Evolutionary conservation across 2,888 invertebrate genomes (phyloP).

Genomic region (Norana najaformis): DNA sequence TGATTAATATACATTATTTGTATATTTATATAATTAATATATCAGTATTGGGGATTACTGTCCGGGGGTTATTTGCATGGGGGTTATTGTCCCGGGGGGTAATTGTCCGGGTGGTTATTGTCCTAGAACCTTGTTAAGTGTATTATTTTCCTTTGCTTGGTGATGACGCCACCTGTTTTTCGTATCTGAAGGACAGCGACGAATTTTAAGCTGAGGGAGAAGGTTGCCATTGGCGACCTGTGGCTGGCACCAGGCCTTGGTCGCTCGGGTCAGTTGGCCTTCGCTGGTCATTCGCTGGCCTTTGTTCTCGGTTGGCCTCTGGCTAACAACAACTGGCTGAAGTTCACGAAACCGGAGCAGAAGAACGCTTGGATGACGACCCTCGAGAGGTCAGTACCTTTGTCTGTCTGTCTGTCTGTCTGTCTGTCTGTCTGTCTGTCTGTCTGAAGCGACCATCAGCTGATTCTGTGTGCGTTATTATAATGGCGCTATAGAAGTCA

Average conservation of each 20-base stretch:
- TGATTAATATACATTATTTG: no score
- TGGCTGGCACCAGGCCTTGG: background rate
- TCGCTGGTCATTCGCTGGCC: background rate
- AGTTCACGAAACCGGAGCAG: background rate
- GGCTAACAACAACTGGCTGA: background rate
- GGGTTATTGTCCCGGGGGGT: no score
- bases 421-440: background rate
- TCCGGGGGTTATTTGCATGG: no score
- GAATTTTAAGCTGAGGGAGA: conserved; percentile 14
- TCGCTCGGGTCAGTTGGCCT: background rate
- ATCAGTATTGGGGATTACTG: no score
- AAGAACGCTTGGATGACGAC: background rate
- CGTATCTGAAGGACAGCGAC: background rate
- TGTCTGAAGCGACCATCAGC: background rate
- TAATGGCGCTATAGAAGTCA: no score
- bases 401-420: background rate
- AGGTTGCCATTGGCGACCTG: conserved; percentile 6
- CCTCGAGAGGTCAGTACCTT: background rate
- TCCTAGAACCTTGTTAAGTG: background rate
- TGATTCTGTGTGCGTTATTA: background rate
- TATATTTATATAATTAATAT: no score
- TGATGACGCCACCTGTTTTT: no score
- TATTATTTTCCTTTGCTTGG: no score
- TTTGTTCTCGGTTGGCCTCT: background rate
- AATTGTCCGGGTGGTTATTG: no score